A percentile compares a stretch with the other conserved stretches of the same genome.
Conservation (phyloP, 1,140 invertebrate genomes). For the Scaptomyza montana region DNA sequence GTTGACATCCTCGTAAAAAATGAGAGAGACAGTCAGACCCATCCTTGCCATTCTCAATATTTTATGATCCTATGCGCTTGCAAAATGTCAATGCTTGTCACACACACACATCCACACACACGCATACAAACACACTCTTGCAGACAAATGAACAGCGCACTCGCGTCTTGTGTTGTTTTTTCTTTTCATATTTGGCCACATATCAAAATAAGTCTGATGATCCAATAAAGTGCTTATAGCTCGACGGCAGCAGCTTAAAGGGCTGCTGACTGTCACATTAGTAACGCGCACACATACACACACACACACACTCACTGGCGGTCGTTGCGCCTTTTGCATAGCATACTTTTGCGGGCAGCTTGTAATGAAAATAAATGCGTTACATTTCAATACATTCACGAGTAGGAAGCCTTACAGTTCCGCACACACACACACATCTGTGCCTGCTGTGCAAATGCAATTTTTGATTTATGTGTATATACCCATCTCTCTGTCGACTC, state of each 20-base stretch:
- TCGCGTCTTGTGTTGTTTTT: not conserved
- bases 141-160: conserved; percentile 3
- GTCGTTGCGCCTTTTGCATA: conserved; percentile 56
- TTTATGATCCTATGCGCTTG: conserved; percentile 70
- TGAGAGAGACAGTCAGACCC: too few relatives aligned
- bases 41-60: conserved; percentile 43
- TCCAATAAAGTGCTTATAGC: conserved; percentile 80
- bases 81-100: conserved; percentile 74
- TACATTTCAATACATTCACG: conserved; percentile 79
- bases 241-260: conserved; percentile 73
- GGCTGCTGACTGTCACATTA: conserved; percentile 61
- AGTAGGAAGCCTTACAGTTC: conserved; percentile 3
- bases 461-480: conserved; percentile 74
- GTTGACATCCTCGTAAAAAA: conserved; percentile 49
- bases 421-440: not conserved
- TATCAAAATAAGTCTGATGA: conserved; percentile 82
- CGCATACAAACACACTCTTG: conserved; percentile 21
- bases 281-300: conserved; percentile 42
- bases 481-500: not conserved
- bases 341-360: conserved; percentile 67
- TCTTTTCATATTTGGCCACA: conserved; percentile 61
- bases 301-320: not conserved
- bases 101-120: conserved; percentile 25
- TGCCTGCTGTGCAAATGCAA: conserved; percentile 30
- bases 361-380: conserved; percentile 82